Evolutionary conservation across 2,888 invertebrate species (phyloP).

Genomic region (Tubiluchus corallicola): DNA sequence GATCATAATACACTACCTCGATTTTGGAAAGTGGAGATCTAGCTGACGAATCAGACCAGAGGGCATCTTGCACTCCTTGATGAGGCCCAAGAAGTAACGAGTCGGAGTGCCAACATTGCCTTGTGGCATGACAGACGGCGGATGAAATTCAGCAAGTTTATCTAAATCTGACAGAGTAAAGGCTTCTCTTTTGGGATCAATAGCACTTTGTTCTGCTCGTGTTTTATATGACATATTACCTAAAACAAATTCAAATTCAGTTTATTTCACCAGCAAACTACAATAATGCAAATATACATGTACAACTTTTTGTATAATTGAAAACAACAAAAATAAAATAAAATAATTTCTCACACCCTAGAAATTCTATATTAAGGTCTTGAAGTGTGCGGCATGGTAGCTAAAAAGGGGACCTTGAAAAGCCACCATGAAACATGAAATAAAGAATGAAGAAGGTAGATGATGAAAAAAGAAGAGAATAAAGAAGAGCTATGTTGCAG

Average conservation of each 20-base stretch:
- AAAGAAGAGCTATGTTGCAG: too few relatives aligned
- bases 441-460: too few relatives aligned
- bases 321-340: neutral
- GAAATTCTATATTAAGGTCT: neutral
- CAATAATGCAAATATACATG: too few relatives aligned
- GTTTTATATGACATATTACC: constrained; percentile 17
- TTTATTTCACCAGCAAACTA: too few relatives aligned
- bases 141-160: constrained; percentile 22
- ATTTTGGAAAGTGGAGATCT: constrained; percentile 25
- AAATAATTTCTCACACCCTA: neutral
- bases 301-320: too few relatives aligned
- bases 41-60: constrained; percentile 31
- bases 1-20: constrained; percentile 5
- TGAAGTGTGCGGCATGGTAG: too few relatives aligned
- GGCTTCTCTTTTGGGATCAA: constrained; percentile 19
- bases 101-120: constrained; percentile 39
- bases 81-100: constrained; percentile 30
- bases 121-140: constrained; percentile 31
- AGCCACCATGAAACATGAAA: too few relatives aligned
- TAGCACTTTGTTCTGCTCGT: constrained; percentile 18
- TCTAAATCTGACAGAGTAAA: constrained; percentile 22
- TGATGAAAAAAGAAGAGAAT: too few relatives aligned
- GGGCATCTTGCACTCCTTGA: constrained; percentile 32
- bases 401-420: too few relatives aligned
- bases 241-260: too few relatives aligned